Evolutionary conservation across 2,797 vertebrate species (phyloP).

Genomic region (Micromesistius poutassou): DNA sequence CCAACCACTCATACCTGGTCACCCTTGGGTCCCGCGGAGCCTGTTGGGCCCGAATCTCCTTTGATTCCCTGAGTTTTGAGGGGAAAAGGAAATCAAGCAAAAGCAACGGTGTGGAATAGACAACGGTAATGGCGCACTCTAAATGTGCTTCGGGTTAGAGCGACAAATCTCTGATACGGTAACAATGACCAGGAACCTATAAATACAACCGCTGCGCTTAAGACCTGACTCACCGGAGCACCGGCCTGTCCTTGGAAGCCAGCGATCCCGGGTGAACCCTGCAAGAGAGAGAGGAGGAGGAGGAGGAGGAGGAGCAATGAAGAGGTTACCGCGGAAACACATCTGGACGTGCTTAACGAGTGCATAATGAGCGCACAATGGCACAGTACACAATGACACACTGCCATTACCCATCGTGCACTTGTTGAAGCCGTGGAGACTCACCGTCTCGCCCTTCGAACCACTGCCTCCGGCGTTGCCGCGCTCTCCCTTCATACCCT

Average conservation of each 20-base stretch:
- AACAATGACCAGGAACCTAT: background rate
- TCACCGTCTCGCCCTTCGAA: slow-evolving; percentile 90
- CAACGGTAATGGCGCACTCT: background rate
- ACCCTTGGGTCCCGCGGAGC: slow-evolving; percentile 81
- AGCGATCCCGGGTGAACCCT: slow-evolving; percentile 85
- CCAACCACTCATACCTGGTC: slow-evolving; percentile 77
- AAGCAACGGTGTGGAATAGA: background rate
- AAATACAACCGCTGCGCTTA: slow-evolving; percentile 8
- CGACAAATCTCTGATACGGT: background rate
- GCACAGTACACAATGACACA: no score
- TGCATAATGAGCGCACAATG: no score
- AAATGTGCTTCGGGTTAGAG: no score
- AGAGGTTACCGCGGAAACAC: background rate
- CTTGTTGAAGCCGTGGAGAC: slow-evolving; percentile 33
- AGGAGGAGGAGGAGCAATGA: background rate
- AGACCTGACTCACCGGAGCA: slow-evolving; percentile 72
- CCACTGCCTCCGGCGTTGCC: slow-evolving; percentile 78
- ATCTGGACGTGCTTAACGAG: background rate
- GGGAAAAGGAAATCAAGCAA: slow-evolving; percentile 9
- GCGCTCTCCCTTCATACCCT: slow-evolving; percentile 91
- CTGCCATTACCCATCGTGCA: background rate
- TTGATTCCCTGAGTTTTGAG: slow-evolving; percentile 78
- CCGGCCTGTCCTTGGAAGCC: slow-evolving; percentile 83
- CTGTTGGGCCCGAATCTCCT: slow-evolving; percentile 83
- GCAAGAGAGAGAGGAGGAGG: slow-evolving; percentile 27